Conservation (phyloP, 2,797 vertebrate species). For the Sphaeramia orbicularis region DNA sequence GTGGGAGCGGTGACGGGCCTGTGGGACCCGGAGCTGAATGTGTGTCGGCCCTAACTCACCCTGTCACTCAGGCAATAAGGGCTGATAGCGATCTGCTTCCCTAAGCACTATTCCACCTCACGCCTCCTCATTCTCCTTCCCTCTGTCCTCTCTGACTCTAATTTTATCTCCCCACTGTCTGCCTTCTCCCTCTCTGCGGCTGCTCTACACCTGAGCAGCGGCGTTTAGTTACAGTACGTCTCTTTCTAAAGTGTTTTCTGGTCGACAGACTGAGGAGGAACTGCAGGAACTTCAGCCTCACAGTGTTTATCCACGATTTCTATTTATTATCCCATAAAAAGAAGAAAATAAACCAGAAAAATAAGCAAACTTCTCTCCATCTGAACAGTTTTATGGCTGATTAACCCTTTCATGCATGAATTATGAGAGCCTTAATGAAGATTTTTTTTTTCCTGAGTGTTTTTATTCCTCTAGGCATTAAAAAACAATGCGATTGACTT, state of each 20-base stretch:
- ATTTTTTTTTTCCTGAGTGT: no score
- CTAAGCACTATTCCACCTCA: conserved; percentile 34
- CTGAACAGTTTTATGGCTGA: no score
- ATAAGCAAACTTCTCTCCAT: no score
- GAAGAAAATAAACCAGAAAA: no score
- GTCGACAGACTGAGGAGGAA: no score
- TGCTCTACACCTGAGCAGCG: neutral
- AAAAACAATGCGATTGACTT: no score
- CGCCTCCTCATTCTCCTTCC: neutral
- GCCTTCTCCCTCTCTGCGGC: neutral
- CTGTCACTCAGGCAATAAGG: conserved; percentile 46
- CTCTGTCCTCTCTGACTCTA: neutral
- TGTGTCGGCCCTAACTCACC: conserved; percentile 31
- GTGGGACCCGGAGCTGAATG: conserved; percentile 27
- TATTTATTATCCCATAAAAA: no score
- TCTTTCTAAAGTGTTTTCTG: neutral
- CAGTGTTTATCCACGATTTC: no score
- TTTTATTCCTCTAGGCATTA: no score
- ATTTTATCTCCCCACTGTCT: neutral
- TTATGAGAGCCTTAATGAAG: no score
- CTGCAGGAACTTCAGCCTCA: no score
- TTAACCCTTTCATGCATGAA: no score
- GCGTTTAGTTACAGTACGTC: neutral
- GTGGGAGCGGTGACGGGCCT: conserved; percentile 8
- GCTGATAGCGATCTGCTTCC: conserved; percentile 11